Base-by-base conservation (phyloP, 2,113 vertebrate species). In the Naja naja region DNA sequence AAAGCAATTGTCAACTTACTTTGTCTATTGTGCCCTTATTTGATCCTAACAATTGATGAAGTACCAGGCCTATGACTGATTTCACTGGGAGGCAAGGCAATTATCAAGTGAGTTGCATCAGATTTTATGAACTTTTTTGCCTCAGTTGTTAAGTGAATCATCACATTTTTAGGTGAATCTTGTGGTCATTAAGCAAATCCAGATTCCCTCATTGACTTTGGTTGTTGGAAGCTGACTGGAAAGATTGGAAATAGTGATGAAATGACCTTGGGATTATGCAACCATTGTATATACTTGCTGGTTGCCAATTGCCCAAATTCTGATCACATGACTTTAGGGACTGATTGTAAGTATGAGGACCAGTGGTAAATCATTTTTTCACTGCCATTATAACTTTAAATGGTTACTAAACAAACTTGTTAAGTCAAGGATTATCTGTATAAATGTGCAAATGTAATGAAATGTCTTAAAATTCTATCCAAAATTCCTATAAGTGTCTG, bases 401-500 rank as follows among this genome's bases (percentile, higher is more conserved):
- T 4, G 27, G 27, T 30, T 64, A 11, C 27, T 64, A 64, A 64
- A 14, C 27, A 30, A 64, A 64, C 10, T 64, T n/a, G 10, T 49
- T 64, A 64, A 30, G 11, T 64, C 3, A 0, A 64, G 4, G 60
- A n/a, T 64, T 30, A n/a, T 22, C 85, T 43, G 23, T 95, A 81
- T 69, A 30, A 92, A 92, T 91, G 3, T 39, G 34, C 45, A 6
- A 4, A 45, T n/a, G 45, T 92, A 74, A 93, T 64, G 23, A 92
- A 95, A 45, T n/a, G 39, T 89, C 69, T 87, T 0, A 1, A 94
- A 89, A 60, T 94, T 55, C 56, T 25, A 30, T 81, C 58, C 34
- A 90, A 90, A 11, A 2, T 3, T 81, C 25, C 92, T 56, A 34
- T 25, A 60, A 87, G 53, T n/a, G n/a, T n/a, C n/a, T n/a, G n/a